Conservation (phyloP, 2,113 vertebrate genomes). For the Neoarius graeffei region DNA sequence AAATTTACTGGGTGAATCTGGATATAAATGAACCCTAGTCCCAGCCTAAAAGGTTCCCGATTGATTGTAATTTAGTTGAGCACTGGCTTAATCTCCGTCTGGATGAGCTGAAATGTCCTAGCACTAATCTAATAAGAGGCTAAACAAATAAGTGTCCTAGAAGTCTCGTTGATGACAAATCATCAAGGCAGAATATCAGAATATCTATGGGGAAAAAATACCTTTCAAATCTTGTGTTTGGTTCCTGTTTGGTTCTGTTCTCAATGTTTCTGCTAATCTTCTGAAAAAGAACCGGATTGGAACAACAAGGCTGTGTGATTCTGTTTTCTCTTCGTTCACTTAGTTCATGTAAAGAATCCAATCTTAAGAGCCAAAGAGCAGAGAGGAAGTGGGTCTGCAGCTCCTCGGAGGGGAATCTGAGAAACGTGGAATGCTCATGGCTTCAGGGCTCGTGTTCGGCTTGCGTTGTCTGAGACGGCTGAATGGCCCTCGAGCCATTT, state of each 20-base stretch:
- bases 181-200: not conserved
- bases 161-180: not conserved
- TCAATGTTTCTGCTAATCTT: not conserved
- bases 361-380: not conserved
- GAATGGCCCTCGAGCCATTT: slow-evolving; percentile 51
- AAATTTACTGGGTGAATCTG: not conserved
- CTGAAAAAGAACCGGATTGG: not conserved
- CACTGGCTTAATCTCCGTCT: slow-evolving; percentile 8
- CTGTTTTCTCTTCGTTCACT: not conserved
- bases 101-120: not conserved
- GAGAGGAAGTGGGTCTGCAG: slow-evolving; percentile 23
- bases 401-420: slow-evolving; percentile 24
- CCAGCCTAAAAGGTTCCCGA: slow-evolving; percentile 21
- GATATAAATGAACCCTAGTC: slow-evolving; percentile 19
- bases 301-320: not conserved
- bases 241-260: not conserved
- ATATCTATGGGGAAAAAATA: not conserved
- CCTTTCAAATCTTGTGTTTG: not conserved
- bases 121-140: slow-evolving; percentile 13
- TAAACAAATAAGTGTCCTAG: slow-evolving; percentile 5
- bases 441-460: slow-evolving; percentile 24
- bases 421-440: slow-evolving; percentile 12
- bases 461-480: slow-evolving; percentile 38
- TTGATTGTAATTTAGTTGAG: slow-evolving; percentile 34
- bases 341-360: not conserved